phyloP scores from a whole-genome alignment of 2,113 vertebrate species.

The Anoura caudifer region DNA sequence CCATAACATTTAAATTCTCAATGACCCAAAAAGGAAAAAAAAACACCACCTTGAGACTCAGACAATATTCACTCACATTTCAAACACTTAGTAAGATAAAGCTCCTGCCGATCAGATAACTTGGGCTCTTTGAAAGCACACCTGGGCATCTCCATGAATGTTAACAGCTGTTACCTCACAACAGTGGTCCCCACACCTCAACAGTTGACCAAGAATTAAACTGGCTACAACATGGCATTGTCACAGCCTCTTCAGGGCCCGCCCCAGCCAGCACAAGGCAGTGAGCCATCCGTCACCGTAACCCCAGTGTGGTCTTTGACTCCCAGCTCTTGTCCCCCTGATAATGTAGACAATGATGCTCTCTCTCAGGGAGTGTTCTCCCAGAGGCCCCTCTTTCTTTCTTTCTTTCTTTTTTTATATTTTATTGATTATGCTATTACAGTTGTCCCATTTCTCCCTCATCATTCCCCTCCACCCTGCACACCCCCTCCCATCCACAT shows the following conservation, averaged over 20 bases:
- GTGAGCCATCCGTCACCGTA: neutral
- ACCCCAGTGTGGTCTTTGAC: neutral
- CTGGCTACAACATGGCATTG: neutral
- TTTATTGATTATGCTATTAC: too few relatives aligned
- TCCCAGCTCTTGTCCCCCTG: neutral
- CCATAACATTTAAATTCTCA: neutral
- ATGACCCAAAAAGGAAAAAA: neutral
- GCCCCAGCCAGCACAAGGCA: neutral
- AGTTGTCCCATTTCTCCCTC: too few relatives aligned
- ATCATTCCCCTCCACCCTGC: too few relatives aligned
- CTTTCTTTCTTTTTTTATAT: too few relatives aligned
- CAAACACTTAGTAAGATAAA: neutral
- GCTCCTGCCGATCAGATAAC: neutral
- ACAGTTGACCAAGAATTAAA: neutral
- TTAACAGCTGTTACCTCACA: neutral
- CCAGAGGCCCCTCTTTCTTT: neutral
- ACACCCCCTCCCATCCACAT: too few relatives aligned
- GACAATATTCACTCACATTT: neutral
- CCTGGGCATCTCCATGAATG: neutral
- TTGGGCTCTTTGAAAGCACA: neutral
- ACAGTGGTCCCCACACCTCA: neutral
- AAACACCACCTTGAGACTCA: neutral
- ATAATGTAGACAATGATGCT: fast-evolving
- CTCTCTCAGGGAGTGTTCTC: neutral
- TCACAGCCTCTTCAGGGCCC: neutral